A percentile compares a stretch with the other conserved stretches of the same genome.
Conservation (phyloP, 2,797 vertebrate species). For the Chloroceryle amazona region DNA sequence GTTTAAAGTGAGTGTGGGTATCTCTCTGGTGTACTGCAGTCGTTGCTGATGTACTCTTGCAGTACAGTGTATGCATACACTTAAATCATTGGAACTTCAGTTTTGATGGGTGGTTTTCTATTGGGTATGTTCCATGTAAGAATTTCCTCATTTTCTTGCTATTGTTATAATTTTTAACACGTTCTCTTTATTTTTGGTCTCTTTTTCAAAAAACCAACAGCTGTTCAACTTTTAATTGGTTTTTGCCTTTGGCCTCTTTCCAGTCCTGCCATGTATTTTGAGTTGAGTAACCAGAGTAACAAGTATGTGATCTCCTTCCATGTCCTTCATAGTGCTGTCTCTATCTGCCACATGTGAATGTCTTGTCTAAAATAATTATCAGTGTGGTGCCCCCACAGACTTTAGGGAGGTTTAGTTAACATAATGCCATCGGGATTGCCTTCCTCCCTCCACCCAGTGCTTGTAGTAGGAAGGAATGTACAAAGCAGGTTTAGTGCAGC, state of each 20-base stretch:
- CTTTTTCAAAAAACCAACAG: not conserved
- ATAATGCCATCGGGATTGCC: not conserved
- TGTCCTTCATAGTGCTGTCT: not conserved
- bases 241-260: not conserved
- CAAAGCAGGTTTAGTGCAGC: not conserved
- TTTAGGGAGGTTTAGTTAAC: not conserved
- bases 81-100: not conserved
- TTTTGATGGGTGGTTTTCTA: not conserved
- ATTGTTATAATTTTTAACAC: not conserved
- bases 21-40: not conserved
- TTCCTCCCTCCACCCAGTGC: not conserved
- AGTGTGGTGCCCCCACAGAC: too few species aligned
- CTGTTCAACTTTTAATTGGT: not conserved
- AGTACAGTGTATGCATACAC: fast-evolving
- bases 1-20: not conserved
- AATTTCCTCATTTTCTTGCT: not conserved
- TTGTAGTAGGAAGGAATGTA: not conserved
- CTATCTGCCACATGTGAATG: not conserved
- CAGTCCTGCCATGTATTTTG: not conserved
- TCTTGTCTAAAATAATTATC: not conserved
- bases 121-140: not conserved
- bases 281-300: not conserved
- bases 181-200: not conserved
- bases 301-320: not conserved
- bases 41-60: not conserved